Evolutionary conservation across 2,888 invertebrate species (phyloP).

Genomic region (Aproaerema taeniolella): DNA sequence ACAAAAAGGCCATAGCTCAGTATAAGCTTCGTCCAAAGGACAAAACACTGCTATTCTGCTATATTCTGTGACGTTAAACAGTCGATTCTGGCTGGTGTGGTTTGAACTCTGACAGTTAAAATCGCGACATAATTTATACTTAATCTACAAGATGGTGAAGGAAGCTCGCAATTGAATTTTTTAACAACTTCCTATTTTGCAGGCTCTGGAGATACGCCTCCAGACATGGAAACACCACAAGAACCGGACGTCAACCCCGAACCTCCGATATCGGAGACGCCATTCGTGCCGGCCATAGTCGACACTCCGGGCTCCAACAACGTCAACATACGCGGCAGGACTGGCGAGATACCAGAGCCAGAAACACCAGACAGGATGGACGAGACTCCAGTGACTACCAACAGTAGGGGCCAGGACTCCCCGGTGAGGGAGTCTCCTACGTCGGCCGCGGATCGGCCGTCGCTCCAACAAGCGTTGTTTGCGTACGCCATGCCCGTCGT

Average conservation of each 20-base stretch:
- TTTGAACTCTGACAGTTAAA: no score
- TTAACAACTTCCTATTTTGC: no score
- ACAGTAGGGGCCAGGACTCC: constrained; percentile 12
- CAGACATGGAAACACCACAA: constrained; percentile 26
- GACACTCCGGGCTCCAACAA: constrained; percentile 41
- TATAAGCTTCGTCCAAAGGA: no score
- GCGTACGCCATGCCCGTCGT: constrained; percentile 89
- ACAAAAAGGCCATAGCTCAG: no score
- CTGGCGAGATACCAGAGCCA: constrained; percentile 16
- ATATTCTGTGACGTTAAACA: no score
- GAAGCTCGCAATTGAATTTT: no score
- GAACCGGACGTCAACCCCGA: constrained; percentile 19
- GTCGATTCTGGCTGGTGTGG: no score
- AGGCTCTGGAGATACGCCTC: constrained; percentile 49
- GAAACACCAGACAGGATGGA: constrained; percentile 12
- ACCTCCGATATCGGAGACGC: constrained; percentile 13
- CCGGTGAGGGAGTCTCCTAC: constrained; percentile 39
- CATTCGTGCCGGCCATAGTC: constrained; percentile 39
- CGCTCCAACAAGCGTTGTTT: constrained; percentile 80
- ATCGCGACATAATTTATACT: background rate
- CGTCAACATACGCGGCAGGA: constrained; percentile 34
- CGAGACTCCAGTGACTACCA: constrained; percentile 11
- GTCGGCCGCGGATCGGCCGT: constrained; percentile 57
- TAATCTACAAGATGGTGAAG: no score
- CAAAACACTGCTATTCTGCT: no score